Evolutionary conservation across 2,797 vertebrate genomes (phyloP), one percentile per base, ranked within the genome.

Genomic region (Leptoclinus maculatus): DNA sequence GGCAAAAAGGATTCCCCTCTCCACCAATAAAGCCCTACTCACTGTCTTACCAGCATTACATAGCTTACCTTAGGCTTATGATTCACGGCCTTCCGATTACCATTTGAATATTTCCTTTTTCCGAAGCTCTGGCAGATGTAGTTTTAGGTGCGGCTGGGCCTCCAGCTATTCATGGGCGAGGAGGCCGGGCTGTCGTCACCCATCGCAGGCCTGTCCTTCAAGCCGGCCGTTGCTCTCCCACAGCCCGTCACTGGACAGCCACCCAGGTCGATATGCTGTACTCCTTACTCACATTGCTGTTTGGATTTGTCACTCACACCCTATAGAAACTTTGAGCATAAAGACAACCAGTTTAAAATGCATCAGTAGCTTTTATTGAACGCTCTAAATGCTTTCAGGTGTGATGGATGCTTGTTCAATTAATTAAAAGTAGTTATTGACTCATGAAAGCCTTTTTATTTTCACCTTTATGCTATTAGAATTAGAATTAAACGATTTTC

Each of bases 1-100:
- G 91, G 95, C 90, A 93, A 89, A 94, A 94, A 88, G 95, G 95
- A 95, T 95, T 95, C 94, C 84, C 91, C 92, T 92, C 92, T 92
- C 83, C 92, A 94, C 94, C 92, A 95, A 95, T 95, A 95, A 95
- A 95, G 93, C 94, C 88, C 91, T 90, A 94, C 94, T 95, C 94
- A 95, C 94, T 94, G 91, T 95, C 95, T 95, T 95, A 96, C 94
- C 92, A 94, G 95, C 91, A 96, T 96, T 95, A 96, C 93, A 95
- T 95, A 95, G 95, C 95, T 95, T 95, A 95, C 95, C 94, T 95
- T 94, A 87, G 92, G 94, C 95, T 96, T 95, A 95, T 95, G 93
- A 95, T 95, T 95, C 94, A 95, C 77, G 85, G 93, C 91, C 94
- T 90, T 93, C 87, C 89, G 92, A 95, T 95, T 95, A 94, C 94